These are phyloP conservation scores for Cottoperca gobio DNA, from an alignment of 2,797 vertebrate genomes.

Conservation along the genomic window DNA sequence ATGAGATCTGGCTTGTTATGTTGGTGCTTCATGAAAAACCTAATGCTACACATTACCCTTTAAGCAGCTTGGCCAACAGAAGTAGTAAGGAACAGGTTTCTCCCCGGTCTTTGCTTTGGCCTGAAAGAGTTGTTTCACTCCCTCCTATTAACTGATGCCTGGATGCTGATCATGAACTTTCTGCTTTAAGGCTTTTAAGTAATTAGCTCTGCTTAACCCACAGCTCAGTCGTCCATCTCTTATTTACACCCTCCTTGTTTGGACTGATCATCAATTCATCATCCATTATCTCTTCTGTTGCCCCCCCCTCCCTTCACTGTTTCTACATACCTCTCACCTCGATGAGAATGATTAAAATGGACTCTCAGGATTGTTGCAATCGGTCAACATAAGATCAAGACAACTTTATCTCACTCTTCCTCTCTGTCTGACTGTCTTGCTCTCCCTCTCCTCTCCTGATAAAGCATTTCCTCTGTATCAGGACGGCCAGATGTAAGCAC, in stretches of 20 bases:
- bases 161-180: conserved; percentile 70
- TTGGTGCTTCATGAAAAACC: background rate
- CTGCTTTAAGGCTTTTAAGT: conserved; percentile 74
- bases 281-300: conserved; percentile 27
- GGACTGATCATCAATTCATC: conserved; percentile 52
- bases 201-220: conserved; percentile 63
- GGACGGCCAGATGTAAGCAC: conserved; percentile 66
- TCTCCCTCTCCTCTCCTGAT: conserved; percentile 34
- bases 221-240: conserved; percentile 45
- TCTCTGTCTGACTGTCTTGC: conserved; percentile 8
- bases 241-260: conserved; percentile 61
- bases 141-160: conserved; percentile 48
- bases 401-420: background rate
- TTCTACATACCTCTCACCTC: conserved; percentile 19
- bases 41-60: background rate
- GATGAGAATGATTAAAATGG: conserved; percentile 36
- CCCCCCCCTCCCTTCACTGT: background rate
- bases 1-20: too few species aligned
- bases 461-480: conserved; percentile 56
- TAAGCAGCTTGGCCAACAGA: background rate
- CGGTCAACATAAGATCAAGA: conserved; percentile 28
- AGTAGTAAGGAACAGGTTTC: background rate
- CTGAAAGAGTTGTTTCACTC: conserved; percentile 28
- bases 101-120: background rate
- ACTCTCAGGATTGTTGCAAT: conserved; percentile 40